A percentile compares a stretch with the other conserved stretches of the same genome.
Conservation (phyloP, 2,113 vertebrate species). For the Aspidoscelis tigris region DNA sequence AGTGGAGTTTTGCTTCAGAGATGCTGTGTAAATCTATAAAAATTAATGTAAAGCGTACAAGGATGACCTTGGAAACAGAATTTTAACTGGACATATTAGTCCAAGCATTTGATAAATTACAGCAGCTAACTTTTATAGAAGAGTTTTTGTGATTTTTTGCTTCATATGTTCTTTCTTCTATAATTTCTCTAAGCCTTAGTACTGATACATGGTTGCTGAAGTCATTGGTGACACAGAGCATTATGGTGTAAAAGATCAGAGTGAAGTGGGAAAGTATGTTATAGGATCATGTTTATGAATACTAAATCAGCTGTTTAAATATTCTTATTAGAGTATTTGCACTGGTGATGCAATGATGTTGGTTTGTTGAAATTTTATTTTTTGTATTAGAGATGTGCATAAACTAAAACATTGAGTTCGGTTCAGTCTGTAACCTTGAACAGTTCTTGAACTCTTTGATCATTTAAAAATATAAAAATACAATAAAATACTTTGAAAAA, state of each 20-base stretch:
- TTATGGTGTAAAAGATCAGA: constrained; percentile 2
- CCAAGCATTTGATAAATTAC: constrained; percentile 1
- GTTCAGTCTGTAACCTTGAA: no score
- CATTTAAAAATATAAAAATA: no score
- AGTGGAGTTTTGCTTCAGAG: not conserved
- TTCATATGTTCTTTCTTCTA: not conserved
- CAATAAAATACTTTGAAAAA: no score
- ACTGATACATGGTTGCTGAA: not conserved
- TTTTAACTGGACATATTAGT: not conserved
- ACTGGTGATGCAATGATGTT: not conserved
- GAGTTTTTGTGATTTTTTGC: not conserved
- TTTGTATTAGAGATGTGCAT: not conserved
- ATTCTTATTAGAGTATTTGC: not conserved
- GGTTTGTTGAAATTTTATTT: not conserved
- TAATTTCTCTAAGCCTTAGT: constrained; percentile 28
- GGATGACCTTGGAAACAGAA: not conserved
- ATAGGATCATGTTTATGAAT: not conserved
- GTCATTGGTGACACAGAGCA: constrained; percentile 3
- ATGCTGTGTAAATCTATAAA: not conserved
- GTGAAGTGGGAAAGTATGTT: not conserved
- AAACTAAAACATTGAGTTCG: no score
- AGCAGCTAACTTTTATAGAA: constrained; percentile 1
- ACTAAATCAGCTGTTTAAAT: not conserved
- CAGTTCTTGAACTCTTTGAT: no score
- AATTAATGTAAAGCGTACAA: not conserved